Evolutionary conservation across 1,140 invertebrate genomes (phyloP).

Genomic region (Archivesica marissinica): DNA sequence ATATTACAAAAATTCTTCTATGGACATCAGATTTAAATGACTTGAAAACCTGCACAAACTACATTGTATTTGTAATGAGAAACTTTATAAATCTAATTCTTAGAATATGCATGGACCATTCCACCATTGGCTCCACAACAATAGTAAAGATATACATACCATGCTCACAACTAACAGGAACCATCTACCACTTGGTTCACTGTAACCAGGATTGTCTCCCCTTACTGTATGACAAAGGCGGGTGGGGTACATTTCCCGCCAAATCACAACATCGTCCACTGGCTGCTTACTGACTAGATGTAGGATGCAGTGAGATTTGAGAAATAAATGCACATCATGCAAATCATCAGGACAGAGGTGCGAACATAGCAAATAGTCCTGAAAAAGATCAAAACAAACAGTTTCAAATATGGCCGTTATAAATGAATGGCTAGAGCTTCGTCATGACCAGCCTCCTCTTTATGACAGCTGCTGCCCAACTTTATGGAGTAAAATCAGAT

Average conservation of each 20-base stretch:
- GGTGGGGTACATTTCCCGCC: slow-evolving; percentile 82
- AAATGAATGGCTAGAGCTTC: not conserved
- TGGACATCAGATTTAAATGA: too few relatives aligned
- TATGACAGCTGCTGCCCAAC: not conserved
- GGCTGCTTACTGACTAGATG: slow-evolving; percentile 76
- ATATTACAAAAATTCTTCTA: too few relatives aligned
- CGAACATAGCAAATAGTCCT: slow-evolving; percentile 83
- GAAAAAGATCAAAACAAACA: slow-evolving; percentile 20
- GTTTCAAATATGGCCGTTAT: not conserved
- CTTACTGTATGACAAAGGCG: slow-evolving; percentile 69
- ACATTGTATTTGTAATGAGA: too few relatives aligned
- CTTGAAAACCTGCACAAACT: too few relatives aligned
- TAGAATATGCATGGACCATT: too few relatives aligned
- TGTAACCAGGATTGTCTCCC: slow-evolving; percentile 69
- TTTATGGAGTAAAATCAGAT: not conserved
- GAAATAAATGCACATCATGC: slow-evolving; percentile 78
- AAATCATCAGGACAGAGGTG: slow-evolving; percentile 82
- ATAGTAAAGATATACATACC: too few relatives aligned
- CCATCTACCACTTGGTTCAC: slow-evolving; percentile 76
- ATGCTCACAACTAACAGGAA: slow-evolving; percentile 83
- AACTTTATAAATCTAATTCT: too few relatives aligned
- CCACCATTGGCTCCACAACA: too few relatives aligned
- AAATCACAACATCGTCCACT: slow-evolving; percentile 82
- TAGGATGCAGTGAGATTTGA: slow-evolving; percentile 80
- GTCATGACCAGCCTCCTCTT: not conserved